Conservation (phyloP, 2,113 vertebrate species). For the Beaufortia kweichowensis region DNA sequence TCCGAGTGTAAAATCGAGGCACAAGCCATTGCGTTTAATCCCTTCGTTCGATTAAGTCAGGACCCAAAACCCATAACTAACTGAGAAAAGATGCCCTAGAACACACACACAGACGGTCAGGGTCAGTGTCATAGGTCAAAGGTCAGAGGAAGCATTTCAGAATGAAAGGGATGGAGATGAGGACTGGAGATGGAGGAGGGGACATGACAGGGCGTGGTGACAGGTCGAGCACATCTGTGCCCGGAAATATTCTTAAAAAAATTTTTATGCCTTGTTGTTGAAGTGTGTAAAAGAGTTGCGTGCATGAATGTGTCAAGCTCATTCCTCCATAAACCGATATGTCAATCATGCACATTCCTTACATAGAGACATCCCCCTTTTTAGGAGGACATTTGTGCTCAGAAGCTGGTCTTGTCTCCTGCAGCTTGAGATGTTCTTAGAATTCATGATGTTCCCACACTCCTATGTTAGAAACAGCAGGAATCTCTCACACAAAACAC, state of each 20-base stretch:
- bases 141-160: constrained; percentile 67
- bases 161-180: constrained; percentile 47
- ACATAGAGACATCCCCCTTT: constrained; percentile 44
- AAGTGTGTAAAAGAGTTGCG: neutral
- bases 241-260: constrained; percentile 49
- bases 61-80: constrained; percentile 9
- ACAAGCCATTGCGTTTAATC: neutral
- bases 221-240: constrained; percentile 66
- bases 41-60: neutral
- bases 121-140: constrained; percentile 64
- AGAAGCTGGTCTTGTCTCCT: constrained; percentile 1
- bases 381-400: constrained; percentile 28
- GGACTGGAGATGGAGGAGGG: constrained; percentile 38
- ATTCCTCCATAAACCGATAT: constrained; percentile 24
- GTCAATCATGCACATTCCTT: constrained; percentile 52
- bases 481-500: constrained; percentile 1
- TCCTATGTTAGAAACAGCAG: constrained; percentile 13
- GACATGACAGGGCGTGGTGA: constrained; percentile 60
- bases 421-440: neutral
- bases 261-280: constrained; percentile 40
- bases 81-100: constrained; percentile 15
- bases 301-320: constrained; percentile 2
- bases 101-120: constrained; percentile 52
- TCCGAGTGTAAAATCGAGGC: neutral
- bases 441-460: constrained; percentile 22